These are phyloP conservation scores for Dasypogon diadema DNA, from an alignment of 2,888 invertebrate species.

Conservation along the genomic window DNA sequence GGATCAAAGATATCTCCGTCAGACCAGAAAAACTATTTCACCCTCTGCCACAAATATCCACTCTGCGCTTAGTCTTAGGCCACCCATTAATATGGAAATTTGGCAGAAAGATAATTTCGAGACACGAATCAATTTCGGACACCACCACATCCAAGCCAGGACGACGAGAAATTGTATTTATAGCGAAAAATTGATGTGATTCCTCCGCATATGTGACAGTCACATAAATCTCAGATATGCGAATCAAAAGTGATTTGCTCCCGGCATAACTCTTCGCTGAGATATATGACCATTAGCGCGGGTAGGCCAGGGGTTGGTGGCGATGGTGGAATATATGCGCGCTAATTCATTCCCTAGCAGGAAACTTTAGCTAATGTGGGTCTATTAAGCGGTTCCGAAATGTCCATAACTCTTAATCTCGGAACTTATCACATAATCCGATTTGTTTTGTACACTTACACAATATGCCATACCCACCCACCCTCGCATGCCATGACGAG, in stretches of 20 bases:
- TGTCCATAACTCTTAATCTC: slow-evolving; percentile 50
- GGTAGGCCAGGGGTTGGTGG: not conserved
- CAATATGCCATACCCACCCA: not conserved
- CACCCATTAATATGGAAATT: slow-evolving; percentile 55
- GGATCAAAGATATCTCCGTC: not conserved
- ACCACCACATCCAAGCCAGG: not conserved
- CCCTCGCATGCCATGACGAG: not conserved
- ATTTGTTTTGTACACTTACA: slow-evolving; percentile 43
- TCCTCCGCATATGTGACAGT: not conserved
- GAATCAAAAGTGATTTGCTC: slow-evolving; percentile 46
- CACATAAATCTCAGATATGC: slow-evolving; percentile 46
- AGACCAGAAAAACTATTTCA: slow-evolving; percentile 40
- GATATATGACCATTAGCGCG: no score
- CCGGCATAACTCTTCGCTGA: not conserved
- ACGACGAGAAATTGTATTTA: not conserved
- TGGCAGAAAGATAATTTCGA: slow-evolving; percentile 46
- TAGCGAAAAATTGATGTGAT: slow-evolving; percentile 30
- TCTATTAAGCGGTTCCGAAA: slow-evolving; percentile 51
- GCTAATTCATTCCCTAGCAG: slow-evolving; percentile 13
- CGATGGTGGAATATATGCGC: not conserved
- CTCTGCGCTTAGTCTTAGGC: slow-evolving; percentile 46
- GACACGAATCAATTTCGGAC: slow-evolving; percentile 50
- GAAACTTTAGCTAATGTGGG: slow-evolving; percentile 30
- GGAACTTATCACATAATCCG: slow-evolving; percentile 45
- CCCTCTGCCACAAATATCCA: slow-evolving; percentile 34